Evolutionary conservation across 2,797 vertebrate genomes (phyloP), one percentile per base, ranked within the genome.

Genomic region (Coluber constrictor): DNA sequence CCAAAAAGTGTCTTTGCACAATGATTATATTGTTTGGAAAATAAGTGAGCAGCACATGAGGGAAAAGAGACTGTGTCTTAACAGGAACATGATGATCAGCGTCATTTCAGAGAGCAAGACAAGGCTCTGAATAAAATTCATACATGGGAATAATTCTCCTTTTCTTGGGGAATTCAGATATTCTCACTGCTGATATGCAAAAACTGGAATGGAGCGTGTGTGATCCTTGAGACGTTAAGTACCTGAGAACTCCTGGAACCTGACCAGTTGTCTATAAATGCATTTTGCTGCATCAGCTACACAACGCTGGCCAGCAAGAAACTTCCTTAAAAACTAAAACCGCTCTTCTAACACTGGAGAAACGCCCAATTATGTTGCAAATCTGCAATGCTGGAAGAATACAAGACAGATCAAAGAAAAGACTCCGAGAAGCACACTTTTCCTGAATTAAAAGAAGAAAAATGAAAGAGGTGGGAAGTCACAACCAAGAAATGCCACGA

Each of bases 1-100:
- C 86, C 93, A 95, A 66, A 95, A 97, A 96, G 94, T 95, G 97
- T 98, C 98, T 98, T 98, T 98, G 98, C 98, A 98, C 97, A 96
- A 94, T 96, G 92, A 6, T 27, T 79, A 93, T 91, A 90, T 18
- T 43, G 88, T 61, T 93, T 94, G 97, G 96, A 98, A 97, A 97
- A 96, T 92, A 96, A 95, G 93, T 83, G 94, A 97, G 95, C 96
- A 97, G 43, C 97, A 97, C 96, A 96, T 23, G 3, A 9, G 7
- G 70, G 32, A 70, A 74, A 9, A 43, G 18, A 79, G n/a, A 18
- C 55, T 87, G 86, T 86, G 88, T 92, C 94, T 89, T 86, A 90
- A 57, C 29, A 95, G 95, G 95, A 96, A 96, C 90, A 70, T 2
- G 60, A 83, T 55, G 55, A 59, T 1, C 7, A 66, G 79, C 23